A percentile compares a stretch with the other conserved stretches of the same genome.
Evolutionary conservation across 1,140 invertebrate genomes (phyloP).

Genomic region (Drosophila asahinai): DNA sequence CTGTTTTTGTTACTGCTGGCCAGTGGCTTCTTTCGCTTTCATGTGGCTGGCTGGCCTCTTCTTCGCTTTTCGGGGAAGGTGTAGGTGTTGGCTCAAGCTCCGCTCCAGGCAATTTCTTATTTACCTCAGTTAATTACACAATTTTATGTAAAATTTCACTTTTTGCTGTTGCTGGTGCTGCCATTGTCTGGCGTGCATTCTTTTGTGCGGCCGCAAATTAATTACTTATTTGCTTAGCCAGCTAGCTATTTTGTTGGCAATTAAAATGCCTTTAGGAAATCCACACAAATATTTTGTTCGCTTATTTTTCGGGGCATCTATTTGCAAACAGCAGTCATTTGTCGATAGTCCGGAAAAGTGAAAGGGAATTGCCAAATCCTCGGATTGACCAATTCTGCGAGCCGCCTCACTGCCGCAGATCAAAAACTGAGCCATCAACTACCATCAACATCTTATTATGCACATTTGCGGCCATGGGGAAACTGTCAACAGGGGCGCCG

Average conservation of each 20-base stretch:
- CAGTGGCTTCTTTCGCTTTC: slow-evolving; percentile 67
- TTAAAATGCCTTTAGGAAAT: slow-evolving; percentile 75
- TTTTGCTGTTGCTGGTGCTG: slow-evolving; percentile 32
- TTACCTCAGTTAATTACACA: slow-evolving; percentile 75
- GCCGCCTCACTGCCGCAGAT: slow-evolving; percentile 18
- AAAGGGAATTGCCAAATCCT: slow-evolving; percentile 79
- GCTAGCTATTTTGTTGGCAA: slow-evolving; percentile 71
- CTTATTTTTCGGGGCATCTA: slow-evolving; percentile 39
- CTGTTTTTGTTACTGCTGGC: slow-evolving; percentile 28
- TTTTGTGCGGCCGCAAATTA: slow-evolving; percentile 72
- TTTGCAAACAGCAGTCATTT: slow-evolving; percentile 65
- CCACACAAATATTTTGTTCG: slow-evolving; percentile 39
- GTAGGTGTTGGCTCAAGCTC: slow-evolving; percentile 65
- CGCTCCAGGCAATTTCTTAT: slow-evolving; percentile 62
- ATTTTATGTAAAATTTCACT: slow-evolving; percentile 83
- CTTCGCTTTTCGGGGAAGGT: slow-evolving; percentile 17
- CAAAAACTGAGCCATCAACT: slow-evolving; percentile 54
- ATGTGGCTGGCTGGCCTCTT: slow-evolving; percentile 25
- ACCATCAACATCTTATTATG: slow-evolving; percentile 73
- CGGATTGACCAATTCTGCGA: slow-evolving; percentile 67
- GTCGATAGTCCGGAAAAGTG: slow-evolving; percentile 72
- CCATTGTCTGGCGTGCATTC: slow-evolving; percentile 57
- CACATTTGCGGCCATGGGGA: slow-evolving; percentile 61
- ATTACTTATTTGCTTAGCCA: slow-evolving; percentile 78
- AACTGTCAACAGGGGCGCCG: slow-evolving; percentile 46